Percentiles rank a stretch among this genome's conserved stretches.
Conservation (phyloP, 2,888 invertebrate genomes). For the Hecatera dysodea region DNA sequence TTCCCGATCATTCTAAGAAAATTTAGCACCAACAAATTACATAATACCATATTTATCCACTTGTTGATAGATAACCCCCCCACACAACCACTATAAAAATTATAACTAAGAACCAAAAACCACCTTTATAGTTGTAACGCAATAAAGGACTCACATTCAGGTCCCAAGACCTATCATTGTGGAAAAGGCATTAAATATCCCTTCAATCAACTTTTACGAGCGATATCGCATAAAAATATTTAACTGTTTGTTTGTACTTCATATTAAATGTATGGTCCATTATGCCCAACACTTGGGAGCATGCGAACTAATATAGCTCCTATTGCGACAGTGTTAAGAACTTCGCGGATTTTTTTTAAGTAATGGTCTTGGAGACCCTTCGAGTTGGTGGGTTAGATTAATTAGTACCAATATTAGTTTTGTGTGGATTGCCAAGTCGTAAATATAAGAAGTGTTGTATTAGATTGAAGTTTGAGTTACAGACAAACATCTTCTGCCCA, state of each 20-base stretch:
- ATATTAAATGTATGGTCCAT: constrained; percentile 83
- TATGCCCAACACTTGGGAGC: constrained; percentile 59
- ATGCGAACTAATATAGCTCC: constrained; percentile 64
- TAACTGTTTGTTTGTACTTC: constrained; percentile 89
- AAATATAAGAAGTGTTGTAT: constrained; percentile 53
- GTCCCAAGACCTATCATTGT: constrained; percentile 77
- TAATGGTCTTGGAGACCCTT: constrained; percentile 55
- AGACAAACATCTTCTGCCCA: neutral
- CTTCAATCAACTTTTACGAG: constrained; percentile 90
- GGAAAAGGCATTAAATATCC: constrained; percentile 77
- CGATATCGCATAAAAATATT: constrained; percentile 89
- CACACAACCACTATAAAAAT: constrained; percentile 49
- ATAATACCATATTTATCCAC: constrained; percentile 1
- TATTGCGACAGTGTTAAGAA: constrained; percentile 63
- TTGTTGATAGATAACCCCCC: constrained; percentile 13
- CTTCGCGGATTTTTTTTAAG: constrained; percentile 50
- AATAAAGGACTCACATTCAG: constrained; percentile 70
- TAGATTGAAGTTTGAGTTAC: constrained; percentile 16
- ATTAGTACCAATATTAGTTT: constrained; percentile 80
- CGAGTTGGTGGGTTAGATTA: constrained; percentile 74
- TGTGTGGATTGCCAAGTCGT: constrained; percentile 72
- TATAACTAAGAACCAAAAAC: constrained; percentile 48
- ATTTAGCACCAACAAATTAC: constrained; percentile 18
- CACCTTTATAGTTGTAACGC: constrained; percentile 60
- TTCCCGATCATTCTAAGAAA: constrained; percentile 15